Percentiles rank a stretch among this genome's conserved stretches.
Evolutionary conservation across 37 sponge, comb jelly and placozoan species (phyloP).

Genomic region (Axinella damicornis): DNA sequence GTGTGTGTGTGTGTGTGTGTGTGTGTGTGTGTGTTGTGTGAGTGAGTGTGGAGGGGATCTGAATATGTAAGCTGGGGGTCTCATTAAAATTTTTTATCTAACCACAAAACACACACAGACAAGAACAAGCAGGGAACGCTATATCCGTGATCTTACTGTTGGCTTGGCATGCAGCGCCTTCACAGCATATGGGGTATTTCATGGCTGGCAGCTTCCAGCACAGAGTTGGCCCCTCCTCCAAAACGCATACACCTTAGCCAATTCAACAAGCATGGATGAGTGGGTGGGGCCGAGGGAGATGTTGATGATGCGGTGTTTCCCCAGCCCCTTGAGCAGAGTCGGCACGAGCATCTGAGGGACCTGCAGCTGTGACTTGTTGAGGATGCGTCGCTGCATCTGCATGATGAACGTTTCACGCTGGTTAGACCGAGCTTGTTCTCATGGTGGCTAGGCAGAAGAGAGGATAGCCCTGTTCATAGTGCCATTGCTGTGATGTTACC

Average conservation of each 20-base stretch:
- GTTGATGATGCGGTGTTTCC: slow-evolving; percentile 87
- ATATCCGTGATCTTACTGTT: slow-evolving; percentile 44
- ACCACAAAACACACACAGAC: too few species aligned
- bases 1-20: too few species aligned
- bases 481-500: too few species aligned
- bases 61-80: too few species aligned
- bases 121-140: background rate
- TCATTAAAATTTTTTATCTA: too few species aligned
- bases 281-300: slow-evolving; percentile 92
- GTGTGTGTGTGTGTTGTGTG: too few species aligned
- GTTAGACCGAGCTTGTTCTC: slow-evolving; percentile 96
- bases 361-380: slow-evolving; percentile 75
- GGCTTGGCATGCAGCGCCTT: slow-evolving; percentile 55
- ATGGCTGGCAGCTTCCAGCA: slow-evolving; percentile 45
- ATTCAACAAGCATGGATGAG: slow-evolving; percentile 83
- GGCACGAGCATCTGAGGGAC: slow-evolving; percentile 64
- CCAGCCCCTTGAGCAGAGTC: slow-evolving; percentile 81
- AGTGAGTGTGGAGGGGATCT: too few species aligned
- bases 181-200: slow-evolving; percentile 54
- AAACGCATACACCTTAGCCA: slow-evolving; percentile 88
- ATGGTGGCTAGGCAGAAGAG: slow-evolving; percentile 64
- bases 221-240: slow-evolving; percentile 96
- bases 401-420: slow-evolving; percentile 88
- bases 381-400: slow-evolving; percentile 80
- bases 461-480: background rate